Percentiles rank a stretch among this genome's conserved stretches.
phyloP scores from a whole-genome alignment of 2,797 vertebrate species.

The Perodicticus potto region DNA sequence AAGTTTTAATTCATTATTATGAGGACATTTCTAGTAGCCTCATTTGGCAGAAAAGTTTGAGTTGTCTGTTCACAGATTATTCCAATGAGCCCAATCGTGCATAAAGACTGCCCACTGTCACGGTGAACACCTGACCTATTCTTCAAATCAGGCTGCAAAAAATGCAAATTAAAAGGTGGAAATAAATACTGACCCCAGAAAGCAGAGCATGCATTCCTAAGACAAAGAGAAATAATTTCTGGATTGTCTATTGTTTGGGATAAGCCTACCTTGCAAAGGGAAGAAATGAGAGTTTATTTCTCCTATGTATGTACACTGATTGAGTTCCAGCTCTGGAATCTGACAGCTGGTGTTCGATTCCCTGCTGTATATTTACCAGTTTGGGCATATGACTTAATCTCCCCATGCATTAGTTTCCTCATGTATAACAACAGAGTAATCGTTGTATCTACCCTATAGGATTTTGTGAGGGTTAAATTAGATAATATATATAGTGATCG shows the following conservation, averaged over 20 bases:
- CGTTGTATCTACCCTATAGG: not conserved
- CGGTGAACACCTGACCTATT: not conserved
- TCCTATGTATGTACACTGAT: not conserved
- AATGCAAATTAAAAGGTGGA: not conserved
- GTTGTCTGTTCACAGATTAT: not conserved
- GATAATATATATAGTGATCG: not conserved
- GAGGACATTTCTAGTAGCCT: not conserved
- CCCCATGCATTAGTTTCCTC: not conserved
- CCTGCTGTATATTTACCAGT: not conserved
- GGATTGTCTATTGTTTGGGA: not conserved
- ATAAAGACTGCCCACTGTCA: not conserved
- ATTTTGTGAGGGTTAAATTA: constrained; percentile 7
- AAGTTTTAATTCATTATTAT: not conserved
- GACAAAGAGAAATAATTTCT: constrained; percentile 10
- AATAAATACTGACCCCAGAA: constrained; percentile 10
- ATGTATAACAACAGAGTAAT: not conserved
- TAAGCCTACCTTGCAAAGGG: constrained; percentile 4
- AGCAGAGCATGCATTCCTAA: constrained; percentile 7
- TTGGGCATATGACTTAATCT: not conserved
- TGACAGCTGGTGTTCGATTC: not conserved
- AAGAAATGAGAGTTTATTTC: not conserved
- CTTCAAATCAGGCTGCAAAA: not conserved
- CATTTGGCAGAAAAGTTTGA: not conserved
- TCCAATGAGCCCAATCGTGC: not conserved
- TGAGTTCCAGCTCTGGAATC: constrained; percentile 19